These are phyloP conservation scores for Platyscapa corneri DNA, from an alignment of 1,140 invertebrate genomes.

Conservation along the genomic window DNA sequence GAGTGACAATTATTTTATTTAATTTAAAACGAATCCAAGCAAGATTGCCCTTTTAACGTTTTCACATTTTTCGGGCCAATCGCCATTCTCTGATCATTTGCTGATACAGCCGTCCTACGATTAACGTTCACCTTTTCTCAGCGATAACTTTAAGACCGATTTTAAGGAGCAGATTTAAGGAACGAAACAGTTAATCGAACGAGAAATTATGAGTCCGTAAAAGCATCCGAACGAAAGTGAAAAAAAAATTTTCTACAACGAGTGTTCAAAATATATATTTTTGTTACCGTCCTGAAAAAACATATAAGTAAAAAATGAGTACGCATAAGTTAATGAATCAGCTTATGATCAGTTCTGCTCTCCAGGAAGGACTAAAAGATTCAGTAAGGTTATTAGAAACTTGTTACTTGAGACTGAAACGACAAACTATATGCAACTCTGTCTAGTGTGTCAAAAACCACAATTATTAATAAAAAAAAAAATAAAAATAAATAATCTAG, in stretches of 20 bases:
- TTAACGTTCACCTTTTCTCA: background rate
- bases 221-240: too few relatives aligned
- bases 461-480: constrained; percentile 58
- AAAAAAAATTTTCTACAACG: too few relatives aligned
- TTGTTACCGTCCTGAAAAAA: too few relatives aligned
- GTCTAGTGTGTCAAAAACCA: constrained; percentile 62
- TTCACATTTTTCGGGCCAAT: too few relatives aligned
- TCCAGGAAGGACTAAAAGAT: constrained; percentile 59
- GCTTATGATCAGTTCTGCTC: constrained; percentile 64
- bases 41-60: too few relatives aligned
- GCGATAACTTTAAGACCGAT: too few relatives aligned
- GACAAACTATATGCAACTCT: constrained; percentile 65
- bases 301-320: background rate
- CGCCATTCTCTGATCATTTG: background rate
- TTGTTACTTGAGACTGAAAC: constrained; percentile 60
- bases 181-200: too few relatives aligned
- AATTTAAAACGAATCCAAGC: too few relatives aligned
- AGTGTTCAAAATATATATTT: too few relatives aligned
- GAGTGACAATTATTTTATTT: background rate
- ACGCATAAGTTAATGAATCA: background rate
- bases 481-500: constrained; percentile 61
- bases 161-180: too few relatives aligned
- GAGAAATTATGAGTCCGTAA: too few relatives aligned
- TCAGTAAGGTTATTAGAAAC: constrained; percentile 57
- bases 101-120: background rate